These are phyloP conservation scores for Scortum barcoo DNA, from an alignment of 2,113 vertebrate genomes.

Conservation along the genomic window DNA sequence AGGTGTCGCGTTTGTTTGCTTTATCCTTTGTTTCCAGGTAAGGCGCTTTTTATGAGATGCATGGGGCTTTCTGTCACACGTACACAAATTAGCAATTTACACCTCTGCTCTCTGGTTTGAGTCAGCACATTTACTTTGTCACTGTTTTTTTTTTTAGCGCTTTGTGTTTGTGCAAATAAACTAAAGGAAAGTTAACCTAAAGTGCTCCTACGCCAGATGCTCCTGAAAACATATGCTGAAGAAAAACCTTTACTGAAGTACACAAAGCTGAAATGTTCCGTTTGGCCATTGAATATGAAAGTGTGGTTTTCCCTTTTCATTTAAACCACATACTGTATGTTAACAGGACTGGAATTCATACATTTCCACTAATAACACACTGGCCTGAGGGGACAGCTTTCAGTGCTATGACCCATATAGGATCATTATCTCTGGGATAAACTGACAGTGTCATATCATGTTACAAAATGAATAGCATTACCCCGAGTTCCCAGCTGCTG, in stretches of 20 bases:
- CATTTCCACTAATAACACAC: constrained; percentile 55
- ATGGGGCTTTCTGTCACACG: neutral
- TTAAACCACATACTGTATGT: constrained; percentile 46
- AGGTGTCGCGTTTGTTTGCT: constrained; percentile 22
- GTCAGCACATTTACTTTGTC: constrained; percentile 37
- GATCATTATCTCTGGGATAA: constrained; percentile 54
- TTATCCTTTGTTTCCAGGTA: constrained; percentile 1
- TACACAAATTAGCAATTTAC: constrained; percentile 37
- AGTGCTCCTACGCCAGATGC: constrained; percentile 15
- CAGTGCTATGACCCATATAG: constrained; percentile 50
- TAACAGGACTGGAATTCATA: constrained; percentile 50
- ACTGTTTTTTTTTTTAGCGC: constrained; percentile 29
- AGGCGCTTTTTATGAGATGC: constrained; percentile 18
- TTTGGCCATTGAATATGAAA: constrained; percentile 39
- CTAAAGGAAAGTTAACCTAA: constrained; percentile 22
- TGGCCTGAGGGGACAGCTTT: constrained; percentile 42
- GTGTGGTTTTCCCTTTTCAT: constrained; percentile 32
- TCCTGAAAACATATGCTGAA: constrained; percentile 20
- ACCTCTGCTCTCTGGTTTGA: constrained; percentile 42
- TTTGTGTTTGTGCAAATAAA: constrained; percentile 20
- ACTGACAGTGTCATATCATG: constrained; percentile 58
- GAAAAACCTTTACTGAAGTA: neutral
- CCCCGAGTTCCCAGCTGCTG: constrained; percentile 46
- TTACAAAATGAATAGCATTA: constrained; percentile 67
- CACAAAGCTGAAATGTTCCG: constrained; percentile 33